Evolutionary conservation across 2,797 vertebrate species (phyloP).

Genomic region (Pipistrellus pygmaeus): DNA sequence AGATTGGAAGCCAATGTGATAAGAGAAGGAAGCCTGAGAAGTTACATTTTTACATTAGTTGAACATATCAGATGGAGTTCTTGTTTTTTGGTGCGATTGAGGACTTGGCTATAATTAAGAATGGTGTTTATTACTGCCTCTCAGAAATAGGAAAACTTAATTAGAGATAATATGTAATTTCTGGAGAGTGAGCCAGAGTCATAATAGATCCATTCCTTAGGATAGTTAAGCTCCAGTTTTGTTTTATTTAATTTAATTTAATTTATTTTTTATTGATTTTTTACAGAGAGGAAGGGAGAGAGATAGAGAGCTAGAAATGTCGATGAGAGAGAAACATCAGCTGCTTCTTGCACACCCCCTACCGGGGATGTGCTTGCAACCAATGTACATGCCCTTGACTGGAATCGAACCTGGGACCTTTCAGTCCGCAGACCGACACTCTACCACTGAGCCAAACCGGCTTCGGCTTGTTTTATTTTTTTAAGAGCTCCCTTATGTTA

Average conservation of each 20-base stretch:
- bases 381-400: too few species aligned
- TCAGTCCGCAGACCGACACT: too few species aligned
- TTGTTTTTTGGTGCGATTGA: constrained; percentile 38
- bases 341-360: too few species aligned
- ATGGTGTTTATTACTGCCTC: not conserved
- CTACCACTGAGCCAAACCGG: too few species aligned
- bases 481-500: not conserved
- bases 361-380: too few species aligned
- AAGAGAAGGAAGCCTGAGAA: constrained; percentile 15
- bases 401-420: too few species aligned
- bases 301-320: too few species aligned
- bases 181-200: not conserved
- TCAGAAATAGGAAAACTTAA: constrained; percentile 16
- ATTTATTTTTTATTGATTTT: not conserved
- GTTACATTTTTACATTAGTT: constrained; percentile 11
- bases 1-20: constrained; percentile 19
- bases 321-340: too few species aligned
- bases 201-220: not conserved
- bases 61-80: constrained; percentile 27
- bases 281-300: too few species aligned
- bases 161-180: not conserved
- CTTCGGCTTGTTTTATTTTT: not conserved
- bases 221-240: not conserved
- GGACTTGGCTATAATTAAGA: constrained; percentile 12
- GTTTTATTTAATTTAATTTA: not conserved